These are phyloP conservation scores for Archilochus colubris DNA, from an alignment of 2,113 vertebrate species.

Conservation along the genomic window DNA sequence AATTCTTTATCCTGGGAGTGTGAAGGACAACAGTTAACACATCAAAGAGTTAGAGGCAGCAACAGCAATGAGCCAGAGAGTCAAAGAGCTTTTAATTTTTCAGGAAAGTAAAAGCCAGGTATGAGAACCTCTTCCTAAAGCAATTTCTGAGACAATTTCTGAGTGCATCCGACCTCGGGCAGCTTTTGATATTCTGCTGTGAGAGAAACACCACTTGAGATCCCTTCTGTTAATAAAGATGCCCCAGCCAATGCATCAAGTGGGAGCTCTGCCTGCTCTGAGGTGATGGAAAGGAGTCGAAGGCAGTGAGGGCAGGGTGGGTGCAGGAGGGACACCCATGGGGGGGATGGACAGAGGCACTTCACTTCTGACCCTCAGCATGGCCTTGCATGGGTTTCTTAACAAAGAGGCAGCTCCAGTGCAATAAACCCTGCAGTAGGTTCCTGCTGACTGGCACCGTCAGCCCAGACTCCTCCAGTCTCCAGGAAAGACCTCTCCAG, in stretches of 20 bases:
- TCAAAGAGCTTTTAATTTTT: conserved; percentile 50
- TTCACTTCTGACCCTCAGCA: too few relatives aligned
- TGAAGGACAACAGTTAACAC: conserved; percentile 74
- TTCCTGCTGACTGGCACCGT: rapidly evolving
- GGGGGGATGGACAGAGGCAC: too few relatives aligned
- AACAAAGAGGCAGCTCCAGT: rapidly evolving
- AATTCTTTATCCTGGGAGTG: conserved; percentile 73
- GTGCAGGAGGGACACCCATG: neutral
- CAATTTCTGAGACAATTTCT: neutral
- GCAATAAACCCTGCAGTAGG: rapidly evolving
- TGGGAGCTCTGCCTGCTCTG: rapidly evolving
- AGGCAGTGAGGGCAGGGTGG: rapidly evolving
- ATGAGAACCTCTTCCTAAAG: neutral
- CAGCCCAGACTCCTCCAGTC: neutral
- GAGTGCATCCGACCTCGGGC: neutral
- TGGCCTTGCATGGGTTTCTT: neutral
- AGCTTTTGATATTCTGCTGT: neutral
- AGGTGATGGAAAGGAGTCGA: rapidly evolving
- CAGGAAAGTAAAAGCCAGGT: neutral
- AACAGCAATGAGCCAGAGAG: neutral
- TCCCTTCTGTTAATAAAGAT: neutral
- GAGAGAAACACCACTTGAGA: neutral
- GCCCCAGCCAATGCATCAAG: rapidly evolving
- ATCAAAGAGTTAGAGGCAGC: conserved; percentile 64
- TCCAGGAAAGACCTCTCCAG: neutral